Percentiles rank a stretch among this genome's conserved stretches.
Conservation (phyloP, 2,113 vertebrate species). For the Hyla sarda region DNA sequence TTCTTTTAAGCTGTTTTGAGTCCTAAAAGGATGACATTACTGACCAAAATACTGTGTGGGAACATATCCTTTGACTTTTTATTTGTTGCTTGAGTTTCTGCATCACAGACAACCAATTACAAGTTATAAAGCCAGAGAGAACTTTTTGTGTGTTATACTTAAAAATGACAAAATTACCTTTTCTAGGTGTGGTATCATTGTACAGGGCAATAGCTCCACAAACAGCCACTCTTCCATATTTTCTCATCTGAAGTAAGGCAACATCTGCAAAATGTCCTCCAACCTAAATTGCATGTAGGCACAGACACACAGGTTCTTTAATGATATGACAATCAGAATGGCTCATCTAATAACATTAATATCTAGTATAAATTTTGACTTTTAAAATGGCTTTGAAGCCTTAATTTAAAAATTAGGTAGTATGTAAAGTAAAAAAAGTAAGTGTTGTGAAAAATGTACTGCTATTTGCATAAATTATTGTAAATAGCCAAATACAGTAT, state of each 20-base stretch:
- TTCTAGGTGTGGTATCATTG: constrained; percentile 75
- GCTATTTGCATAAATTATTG: too few relatives aligned
- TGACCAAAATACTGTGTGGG: too few relatives aligned
- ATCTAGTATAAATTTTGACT: neutral
- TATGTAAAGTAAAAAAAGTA: neutral
- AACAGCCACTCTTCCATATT: constrained; percentile 83
- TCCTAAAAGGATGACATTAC: too few relatives aligned
- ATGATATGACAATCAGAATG: neutral
- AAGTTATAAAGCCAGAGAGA: neutral
- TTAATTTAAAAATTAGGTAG: neutral
- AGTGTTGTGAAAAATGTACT: neutral
- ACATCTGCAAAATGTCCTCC: constrained; percentile 80
- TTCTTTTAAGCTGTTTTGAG: too few relatives aligned
- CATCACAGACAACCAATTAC: too few relatives aligned
- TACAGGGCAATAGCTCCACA: constrained; percentile 87
- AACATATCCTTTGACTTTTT: too few relatives aligned
- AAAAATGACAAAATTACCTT: constrained; percentile 70
- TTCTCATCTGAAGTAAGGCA: constrained; percentile 84
- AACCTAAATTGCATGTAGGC: constrained; percentile 72
- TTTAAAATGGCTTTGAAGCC: too few relatives aligned
- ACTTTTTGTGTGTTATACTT: neutral
- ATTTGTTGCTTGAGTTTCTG: too few relatives aligned
- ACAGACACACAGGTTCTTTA: neutral
- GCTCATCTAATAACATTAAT: neutral
- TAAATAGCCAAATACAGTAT: too few relatives aligned